These are phyloP conservation scores for Mamestra configurata DNA, from an alignment of 1,140 invertebrate species.

Conservation along the genomic window DNA sequence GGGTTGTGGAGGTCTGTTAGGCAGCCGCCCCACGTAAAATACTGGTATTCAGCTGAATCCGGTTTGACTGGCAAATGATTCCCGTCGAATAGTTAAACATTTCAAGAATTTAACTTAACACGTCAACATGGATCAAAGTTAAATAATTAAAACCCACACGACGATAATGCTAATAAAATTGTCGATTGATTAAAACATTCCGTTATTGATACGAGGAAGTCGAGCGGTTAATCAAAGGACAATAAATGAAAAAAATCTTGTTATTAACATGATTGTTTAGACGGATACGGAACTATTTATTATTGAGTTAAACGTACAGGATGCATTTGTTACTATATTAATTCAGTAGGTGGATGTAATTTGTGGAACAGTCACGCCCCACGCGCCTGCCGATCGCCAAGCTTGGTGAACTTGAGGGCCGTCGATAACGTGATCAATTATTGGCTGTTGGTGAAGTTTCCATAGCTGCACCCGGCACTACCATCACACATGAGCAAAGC, in stretches of 20 bases:
- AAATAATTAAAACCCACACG: neutral
- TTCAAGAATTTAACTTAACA: too few species aligned
- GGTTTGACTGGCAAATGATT: too few species aligned
- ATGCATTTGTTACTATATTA: constrained; percentile 53
- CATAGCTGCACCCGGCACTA: neutral
- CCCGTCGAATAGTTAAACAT: too few species aligned
- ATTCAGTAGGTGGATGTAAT: constrained; percentile 50
- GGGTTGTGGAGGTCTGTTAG: too few species aligned
- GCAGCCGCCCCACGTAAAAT: too few species aligned
- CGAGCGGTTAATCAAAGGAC: constrained; percentile 29
- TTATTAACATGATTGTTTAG: constrained; percentile 20
- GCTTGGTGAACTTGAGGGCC: neutral
- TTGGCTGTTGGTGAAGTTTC: neutral
- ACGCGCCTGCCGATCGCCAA: neutral
- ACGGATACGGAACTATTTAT: constrained; percentile 55
- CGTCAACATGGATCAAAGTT: neutral
- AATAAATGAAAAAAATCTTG: constrained; percentile 43
- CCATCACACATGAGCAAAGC: neutral
- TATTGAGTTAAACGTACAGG: constrained; percentile 48
- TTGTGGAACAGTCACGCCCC: constrained; percentile 46
- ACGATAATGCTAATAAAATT: neutral
- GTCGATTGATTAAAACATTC: constrained; percentile 13
- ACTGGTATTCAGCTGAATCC: too few species aligned
- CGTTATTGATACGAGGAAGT: constrained; percentile 50
- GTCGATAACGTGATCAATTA: neutral